Percentiles rank a stretch among this genome's conserved stretches.
These are phyloP conservation scores for Lepidothrix coronata DNA, from an alignment of 2,113 vertebrate genomes.

Conservation along the genomic window DNA sequence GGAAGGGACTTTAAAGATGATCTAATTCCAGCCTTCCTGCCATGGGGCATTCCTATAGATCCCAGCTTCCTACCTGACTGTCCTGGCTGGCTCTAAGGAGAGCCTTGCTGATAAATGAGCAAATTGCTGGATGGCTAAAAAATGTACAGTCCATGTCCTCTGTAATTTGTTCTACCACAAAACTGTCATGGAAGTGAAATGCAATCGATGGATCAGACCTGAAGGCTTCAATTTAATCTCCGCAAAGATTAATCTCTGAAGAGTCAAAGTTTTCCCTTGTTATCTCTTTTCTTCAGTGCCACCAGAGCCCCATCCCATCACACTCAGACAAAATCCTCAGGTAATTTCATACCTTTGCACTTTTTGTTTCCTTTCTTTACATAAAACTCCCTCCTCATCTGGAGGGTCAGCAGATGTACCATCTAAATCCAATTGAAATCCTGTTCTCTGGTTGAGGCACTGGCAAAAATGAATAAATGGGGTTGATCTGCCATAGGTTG, in stretches of 20 bases:
- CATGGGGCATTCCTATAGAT: background rate
- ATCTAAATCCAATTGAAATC: background rate
- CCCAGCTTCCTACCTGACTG: background rate
- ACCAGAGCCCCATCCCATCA: background rate
- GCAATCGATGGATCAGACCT: background rate
- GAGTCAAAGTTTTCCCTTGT: conserved; percentile 5
- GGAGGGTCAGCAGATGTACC: background rate
- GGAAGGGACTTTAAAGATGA: background rate
- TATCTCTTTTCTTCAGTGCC: background rate
- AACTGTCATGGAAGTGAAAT: background rate
- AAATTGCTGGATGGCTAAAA: background rate
- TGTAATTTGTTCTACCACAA: conserved; percentile 5
- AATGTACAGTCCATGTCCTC: background rate
- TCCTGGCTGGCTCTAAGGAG: background rate
- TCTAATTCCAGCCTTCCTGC: background rate
- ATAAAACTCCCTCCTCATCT: background rate
- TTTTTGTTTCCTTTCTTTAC: background rate
- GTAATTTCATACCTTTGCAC: background rate
- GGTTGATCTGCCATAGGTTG: rapidly evolving
- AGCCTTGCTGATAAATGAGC: background rate
- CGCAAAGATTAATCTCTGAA: background rate
- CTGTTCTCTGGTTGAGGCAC: background rate
- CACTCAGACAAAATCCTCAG: background rate
- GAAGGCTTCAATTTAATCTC: conserved; percentile 18
- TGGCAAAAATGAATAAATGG: background rate